Conservation (phyloP, 2,113 vertebrate genomes). For the Elaphurus davidianus region DNA sequence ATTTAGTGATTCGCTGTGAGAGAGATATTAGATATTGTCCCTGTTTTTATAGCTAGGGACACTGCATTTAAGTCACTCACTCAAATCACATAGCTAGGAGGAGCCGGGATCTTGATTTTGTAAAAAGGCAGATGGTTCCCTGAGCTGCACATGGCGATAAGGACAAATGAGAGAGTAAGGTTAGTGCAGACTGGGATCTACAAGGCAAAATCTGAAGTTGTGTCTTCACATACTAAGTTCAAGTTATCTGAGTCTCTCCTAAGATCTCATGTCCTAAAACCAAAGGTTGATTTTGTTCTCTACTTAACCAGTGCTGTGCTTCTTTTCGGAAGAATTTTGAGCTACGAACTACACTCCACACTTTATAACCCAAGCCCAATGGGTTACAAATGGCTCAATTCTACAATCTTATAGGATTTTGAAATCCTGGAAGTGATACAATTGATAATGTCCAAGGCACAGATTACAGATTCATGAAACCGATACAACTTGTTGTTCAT, state of each 20-base stretch:
- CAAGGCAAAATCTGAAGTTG: background rate
- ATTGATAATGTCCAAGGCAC: background rate
- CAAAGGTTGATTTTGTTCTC: background rate
- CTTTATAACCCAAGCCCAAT: background rate
- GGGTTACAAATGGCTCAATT: background rate
- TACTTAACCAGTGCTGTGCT: background rate
- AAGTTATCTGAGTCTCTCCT: background rate
- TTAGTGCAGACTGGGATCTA: background rate
- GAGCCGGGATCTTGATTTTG: background rate
- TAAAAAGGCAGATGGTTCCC: background rate
- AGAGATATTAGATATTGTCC: background rate
- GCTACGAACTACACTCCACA: background rate
- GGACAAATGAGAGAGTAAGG: background rate
- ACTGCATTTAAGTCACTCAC: background rate
- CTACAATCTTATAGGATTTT: background rate
- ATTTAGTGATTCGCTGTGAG: background rate
- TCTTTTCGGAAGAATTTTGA: background rate
- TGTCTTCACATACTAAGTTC: background rate
- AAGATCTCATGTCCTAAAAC: background rate
- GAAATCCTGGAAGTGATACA: background rate
- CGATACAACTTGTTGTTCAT: background rate
- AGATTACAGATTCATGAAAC: background rate
- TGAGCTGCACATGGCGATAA: background rate
- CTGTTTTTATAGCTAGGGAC: background rate
- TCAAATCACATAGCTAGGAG: background rate